A percentile compares a stretch with the other conserved stretches of the same genome.
These are phyloP conservation scores for Aegotheles bennettii DNA, from an alignment of 2,113 vertebrate species.

Conservation along the genomic window DNA sequence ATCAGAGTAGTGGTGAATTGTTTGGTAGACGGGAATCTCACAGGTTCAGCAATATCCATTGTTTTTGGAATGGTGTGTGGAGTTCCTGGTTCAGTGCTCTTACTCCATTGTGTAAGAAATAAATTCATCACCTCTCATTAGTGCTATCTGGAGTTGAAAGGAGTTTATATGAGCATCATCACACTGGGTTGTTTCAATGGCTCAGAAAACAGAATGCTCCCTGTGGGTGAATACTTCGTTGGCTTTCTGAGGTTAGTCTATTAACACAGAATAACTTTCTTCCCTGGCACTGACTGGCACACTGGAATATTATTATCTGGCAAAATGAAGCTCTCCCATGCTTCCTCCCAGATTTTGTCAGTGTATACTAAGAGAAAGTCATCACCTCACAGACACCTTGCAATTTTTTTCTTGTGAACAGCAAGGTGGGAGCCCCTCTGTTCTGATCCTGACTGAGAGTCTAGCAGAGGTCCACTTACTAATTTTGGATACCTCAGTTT, in stretches of 20 bases:
- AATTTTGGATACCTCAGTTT: not conserved
- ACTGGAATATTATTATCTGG: not conserved
- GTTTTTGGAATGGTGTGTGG: not conserved
- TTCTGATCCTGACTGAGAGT: not conserved
- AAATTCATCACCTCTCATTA: not conserved
- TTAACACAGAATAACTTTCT: not conserved
- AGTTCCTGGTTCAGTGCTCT: not conserved
- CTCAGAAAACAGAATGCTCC: slow-evolving; percentile 4
- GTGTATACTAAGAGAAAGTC: not conserved
- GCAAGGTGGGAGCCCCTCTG: not conserved
- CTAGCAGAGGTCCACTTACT: not conserved
- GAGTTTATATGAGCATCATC: slow-evolving; percentile 30
- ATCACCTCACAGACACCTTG: not conserved
- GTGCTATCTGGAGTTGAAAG: slow-evolving; percentile 14
- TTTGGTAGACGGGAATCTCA: not conserved
- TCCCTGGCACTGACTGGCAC: not conserved
- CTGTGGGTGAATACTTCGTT: not conserved
- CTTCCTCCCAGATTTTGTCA: not conserved
- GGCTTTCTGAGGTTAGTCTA: not conserved
- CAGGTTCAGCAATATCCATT: not conserved
- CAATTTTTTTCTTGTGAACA: not conserved
- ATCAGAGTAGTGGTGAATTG: not conserved
- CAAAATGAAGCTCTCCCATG: not conserved
- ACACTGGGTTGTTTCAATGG: not conserved
- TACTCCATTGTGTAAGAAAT: not conserved